Percentiles rank a stretch among this genome's conserved stretches.
These are phyloP conservation scores for Hirudo medicinalis DNA, from an alignment of 1,140 invertebrate genomes.

Conservation along the genomic window DNA sequence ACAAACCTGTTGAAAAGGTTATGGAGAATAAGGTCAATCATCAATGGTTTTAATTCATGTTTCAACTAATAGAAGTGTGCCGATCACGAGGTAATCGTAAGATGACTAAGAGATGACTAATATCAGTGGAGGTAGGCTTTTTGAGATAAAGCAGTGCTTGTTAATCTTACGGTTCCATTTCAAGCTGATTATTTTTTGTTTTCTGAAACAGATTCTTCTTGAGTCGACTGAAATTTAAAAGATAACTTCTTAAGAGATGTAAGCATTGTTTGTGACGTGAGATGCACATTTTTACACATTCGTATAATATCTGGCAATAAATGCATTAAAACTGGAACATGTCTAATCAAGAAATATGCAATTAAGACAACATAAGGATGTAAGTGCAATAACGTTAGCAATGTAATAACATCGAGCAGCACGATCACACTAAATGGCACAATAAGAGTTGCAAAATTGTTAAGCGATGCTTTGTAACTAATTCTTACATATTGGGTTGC, in stretches of 20 bases:
- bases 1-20: background rate
- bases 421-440: no score
- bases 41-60: background rate
- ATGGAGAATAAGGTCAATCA: no score
- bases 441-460: background rate
- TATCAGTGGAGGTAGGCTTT: no score
- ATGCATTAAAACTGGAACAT: background rate
- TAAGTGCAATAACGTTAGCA: no score
- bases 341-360: background rate
- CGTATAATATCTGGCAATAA: no score
- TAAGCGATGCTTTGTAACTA: no score
- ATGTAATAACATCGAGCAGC: no score
- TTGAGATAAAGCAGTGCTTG: background rate
- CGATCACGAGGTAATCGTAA: no score
- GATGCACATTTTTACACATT: no score
- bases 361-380: background rate
- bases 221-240: conserved; percentile 59
- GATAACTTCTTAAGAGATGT: background rate
- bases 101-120: background rate
- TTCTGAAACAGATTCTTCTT: conserved; percentile 93
- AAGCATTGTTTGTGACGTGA: no score
- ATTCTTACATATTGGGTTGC: conserved; percentile 12
- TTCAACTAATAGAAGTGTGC: background rate
- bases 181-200: conserved; percentile 96
- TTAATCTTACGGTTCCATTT: conserved; percentile 64